Conservation (phyloP, 1,140 invertebrate genomes). For the Pseudomyrmex cubaensis region DNA sequence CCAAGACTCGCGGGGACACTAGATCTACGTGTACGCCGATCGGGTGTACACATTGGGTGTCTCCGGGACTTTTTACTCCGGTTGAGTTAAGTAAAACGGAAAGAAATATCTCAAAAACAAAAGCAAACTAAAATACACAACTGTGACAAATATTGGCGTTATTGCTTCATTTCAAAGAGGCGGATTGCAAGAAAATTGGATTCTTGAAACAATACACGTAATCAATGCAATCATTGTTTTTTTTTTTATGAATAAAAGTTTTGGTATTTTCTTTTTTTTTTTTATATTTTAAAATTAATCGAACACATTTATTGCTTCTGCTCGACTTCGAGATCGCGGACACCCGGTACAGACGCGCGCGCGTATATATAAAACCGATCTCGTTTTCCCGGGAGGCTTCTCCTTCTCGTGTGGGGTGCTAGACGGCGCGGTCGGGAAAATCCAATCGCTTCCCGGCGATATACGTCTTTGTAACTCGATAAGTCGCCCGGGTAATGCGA, state of each 20-base stretch:
- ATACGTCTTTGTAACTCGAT: conserved; percentile 78
- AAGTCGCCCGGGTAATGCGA: conserved; percentile 71
- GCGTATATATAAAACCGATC: conserved; percentile 65
- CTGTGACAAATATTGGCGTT: too few relatives aligned
- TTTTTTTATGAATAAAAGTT: too few relatives aligned
- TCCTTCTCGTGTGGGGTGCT: conserved; percentile 58
- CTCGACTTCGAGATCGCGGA: conserved; percentile 8
- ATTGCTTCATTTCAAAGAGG: too few relatives aligned
- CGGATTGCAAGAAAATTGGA: too few relatives aligned
- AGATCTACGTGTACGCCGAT: conserved; percentile 61
- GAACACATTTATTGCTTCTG: too few relatives aligned
- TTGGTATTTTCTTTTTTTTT: too few relatives aligned
- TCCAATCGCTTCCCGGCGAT: conserved; percentile 76
- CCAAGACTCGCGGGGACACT: conserved; percentile 6
- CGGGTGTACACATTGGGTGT: conserved; percentile 13
- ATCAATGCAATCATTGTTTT: too few relatives aligned
- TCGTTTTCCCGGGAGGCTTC: conserved; percentile 66
- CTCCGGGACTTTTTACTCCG: not conserved
- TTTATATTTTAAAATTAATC: too few relatives aligned
- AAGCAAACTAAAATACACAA: too few relatives aligned
- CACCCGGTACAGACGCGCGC: conserved; percentile 14
- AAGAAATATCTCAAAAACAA: too few relatives aligned
- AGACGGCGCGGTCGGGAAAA: conserved; percentile 73
- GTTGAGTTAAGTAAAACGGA: too few relatives aligned
- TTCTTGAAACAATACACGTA: too few relatives aligned